Evolutionary conservation across 2,888 invertebrate species (phyloP), one percentile per base, ranked within the genome.

Genomic region (Melinaea menophilus): DNA sequence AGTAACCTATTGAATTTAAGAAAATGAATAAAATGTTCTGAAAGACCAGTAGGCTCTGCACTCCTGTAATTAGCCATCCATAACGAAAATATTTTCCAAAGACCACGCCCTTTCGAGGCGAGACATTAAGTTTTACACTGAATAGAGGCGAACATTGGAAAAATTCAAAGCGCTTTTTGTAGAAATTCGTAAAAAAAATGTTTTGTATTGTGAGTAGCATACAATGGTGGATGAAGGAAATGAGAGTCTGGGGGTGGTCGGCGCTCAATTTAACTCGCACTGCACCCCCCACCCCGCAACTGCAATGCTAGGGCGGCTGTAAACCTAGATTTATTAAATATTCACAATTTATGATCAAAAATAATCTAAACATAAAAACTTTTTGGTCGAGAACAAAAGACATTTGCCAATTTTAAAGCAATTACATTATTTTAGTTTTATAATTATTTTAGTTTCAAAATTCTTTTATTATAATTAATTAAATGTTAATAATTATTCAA

Each of bases 81-180:
- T 55, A 63, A 61, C 64, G 65, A 61, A 65, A 68, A 64, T 69
- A 69, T 68, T 71, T 75, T 68, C 66, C 62, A 69, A 68, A 69
- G 66, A 71, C 73, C 77, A 76, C 82, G 78, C 83, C 82, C 76
- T 78, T 81, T 77, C 79, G 80, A 74, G 75, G 76, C 70, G 79
- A 86, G 85, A 88, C 87, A 86, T 88, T 86, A 86, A 85, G 83
- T 82, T 85, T 85, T 80, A 81, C 82, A 80, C 79, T 85, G 88
- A 89, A 89, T 86, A 78, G 86, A 86, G 78, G 85, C 85, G 85
- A 86, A 88, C 86, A 90, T 90, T 89, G 88, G 88, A 85, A 88
- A 87, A 87, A 86, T 88, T 88, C 88, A 88, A 88, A 89, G 87
- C 85, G 81, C 81, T 88, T 88, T 88, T 88, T 86, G 88, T 88